phyloP scores from a whole-genome alignment of 2,888 invertebrate genomes.

The Listrodromus nycthemerus region DNA sequence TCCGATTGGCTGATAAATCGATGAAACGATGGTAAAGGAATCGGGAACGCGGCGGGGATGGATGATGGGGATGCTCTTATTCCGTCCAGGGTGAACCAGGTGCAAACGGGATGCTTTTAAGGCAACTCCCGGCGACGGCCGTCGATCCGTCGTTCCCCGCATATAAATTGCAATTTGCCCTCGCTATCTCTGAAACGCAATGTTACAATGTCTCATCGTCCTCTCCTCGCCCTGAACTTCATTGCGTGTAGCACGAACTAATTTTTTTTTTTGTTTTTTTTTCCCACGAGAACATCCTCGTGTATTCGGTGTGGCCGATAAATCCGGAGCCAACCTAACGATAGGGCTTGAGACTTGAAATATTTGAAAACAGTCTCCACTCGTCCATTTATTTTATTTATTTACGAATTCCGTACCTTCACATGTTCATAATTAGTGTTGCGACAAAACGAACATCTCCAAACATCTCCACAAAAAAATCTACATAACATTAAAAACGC shows the following conservation, averaged over 20 bases:
- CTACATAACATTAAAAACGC: too few species aligned
- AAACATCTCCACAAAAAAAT: too few species aligned
- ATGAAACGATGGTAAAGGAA: constrained; percentile 6
- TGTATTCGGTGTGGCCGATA: background rate
- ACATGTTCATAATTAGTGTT: too few species aligned
- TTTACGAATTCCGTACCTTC: too few species aligned
- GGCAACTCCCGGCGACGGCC: constrained; percentile 43
- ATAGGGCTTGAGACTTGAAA: too few species aligned
- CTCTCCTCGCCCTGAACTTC: background rate
- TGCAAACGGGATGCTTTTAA: constrained; percentile 58
- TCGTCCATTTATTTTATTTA: too few species aligned
- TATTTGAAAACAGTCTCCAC: too few species aligned
- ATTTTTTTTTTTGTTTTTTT: background rate
- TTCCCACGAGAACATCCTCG: background rate
- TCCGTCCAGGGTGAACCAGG: constrained; percentile 59
- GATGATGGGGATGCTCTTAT: constrained; percentile 23
- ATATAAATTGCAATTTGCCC: constrained; percentile 53
- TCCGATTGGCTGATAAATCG: constrained; percentile 61
- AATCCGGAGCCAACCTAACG: background rate
- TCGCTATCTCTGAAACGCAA: constrained; percentile 48
- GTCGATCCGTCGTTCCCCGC: constrained; percentile 1
- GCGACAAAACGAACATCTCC: too few species aligned
- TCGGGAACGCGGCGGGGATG: background rate
- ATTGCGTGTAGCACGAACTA: background rate
- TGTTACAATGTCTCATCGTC: constrained; percentile 27